phyloP scores from a whole-genome alignment of 1,140 invertebrate genomes.

The Pogonus chalceus region DNA sequence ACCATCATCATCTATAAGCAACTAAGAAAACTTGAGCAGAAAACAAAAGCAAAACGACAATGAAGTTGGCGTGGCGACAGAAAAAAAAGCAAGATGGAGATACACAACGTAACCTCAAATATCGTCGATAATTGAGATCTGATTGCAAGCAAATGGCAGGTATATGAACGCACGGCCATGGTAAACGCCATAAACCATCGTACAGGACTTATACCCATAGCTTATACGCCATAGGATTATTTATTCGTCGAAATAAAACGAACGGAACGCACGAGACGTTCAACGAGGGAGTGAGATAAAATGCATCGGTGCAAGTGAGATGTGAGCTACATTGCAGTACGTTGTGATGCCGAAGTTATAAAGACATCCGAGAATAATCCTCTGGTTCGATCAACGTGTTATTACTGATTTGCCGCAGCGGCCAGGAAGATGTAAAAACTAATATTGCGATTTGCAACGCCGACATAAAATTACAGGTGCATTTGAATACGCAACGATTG shows the following conservation, averaged over 20 bases:
- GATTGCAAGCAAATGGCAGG: conserved; percentile 5
- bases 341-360: not conserved
- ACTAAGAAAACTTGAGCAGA: not conserved
- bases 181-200: conserved; percentile 2
- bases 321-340: not conserved
- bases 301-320: not conserved
- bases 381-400: not conserved
- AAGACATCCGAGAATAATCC: not conserved
- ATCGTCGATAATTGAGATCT: conserved; percentile 7
- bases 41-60: not conserved
- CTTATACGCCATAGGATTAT: not conserved
- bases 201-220: not conserved
- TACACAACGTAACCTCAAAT: conserved; percentile 2
- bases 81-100: not conserved
- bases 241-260: not conserved
- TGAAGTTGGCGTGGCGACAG: not conserved
- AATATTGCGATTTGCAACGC: conserved; percentile 3
- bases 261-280: not conserved
- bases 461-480: not conserved
- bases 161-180: not conserved
- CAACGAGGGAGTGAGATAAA: not conserved
- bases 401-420: not conserved
- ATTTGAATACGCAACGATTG: not conserved
- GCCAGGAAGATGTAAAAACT: conserved; percentile 1
- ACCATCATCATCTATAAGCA: no score